phyloP scores from a whole-genome alignment of 2,113 vertebrate genomes.

The Paradoxurus hermaphroditus region DNA sequence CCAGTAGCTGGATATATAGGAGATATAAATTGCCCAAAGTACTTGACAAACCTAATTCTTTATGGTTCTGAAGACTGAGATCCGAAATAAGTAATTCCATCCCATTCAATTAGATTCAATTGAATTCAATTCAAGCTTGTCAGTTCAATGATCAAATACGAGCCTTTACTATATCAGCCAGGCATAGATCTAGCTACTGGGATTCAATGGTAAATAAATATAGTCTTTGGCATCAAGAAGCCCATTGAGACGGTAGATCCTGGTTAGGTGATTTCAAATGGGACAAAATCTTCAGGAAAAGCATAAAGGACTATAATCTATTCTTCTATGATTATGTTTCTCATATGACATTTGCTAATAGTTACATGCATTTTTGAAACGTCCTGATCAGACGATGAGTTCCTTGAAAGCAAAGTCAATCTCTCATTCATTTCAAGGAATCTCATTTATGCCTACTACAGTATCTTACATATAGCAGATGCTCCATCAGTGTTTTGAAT shows the following conservation, averaged over 20 bases:
- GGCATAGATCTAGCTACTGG: neutral
- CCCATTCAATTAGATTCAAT: neutral
- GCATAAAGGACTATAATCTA: neutral
- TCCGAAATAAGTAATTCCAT: neutral
- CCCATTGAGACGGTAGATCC: neutral
- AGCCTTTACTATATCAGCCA: neutral
- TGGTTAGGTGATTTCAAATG: neutral
- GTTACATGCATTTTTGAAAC: neutral
- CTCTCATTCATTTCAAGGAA: neutral
- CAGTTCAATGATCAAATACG: neutral
- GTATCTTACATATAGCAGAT: neutral
- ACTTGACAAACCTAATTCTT: neutral
- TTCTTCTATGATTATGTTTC: neutral
- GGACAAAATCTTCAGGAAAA: conserved; percentile 11
- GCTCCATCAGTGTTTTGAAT: neutral
- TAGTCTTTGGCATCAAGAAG: neutral
- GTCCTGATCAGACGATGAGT: neutral
- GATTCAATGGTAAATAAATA: neutral
- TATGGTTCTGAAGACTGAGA: conserved; percentile 9
- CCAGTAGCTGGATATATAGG: neutral
- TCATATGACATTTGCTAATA: neutral
- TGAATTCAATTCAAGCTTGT: neutral
- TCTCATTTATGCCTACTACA: neutral
- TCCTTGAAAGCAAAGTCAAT: neutral
- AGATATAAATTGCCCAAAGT: neutral